phyloP scores from a whole-genome alignment of 2,888 invertebrate genomes.

The Xestia rhomboidea region DNA sequence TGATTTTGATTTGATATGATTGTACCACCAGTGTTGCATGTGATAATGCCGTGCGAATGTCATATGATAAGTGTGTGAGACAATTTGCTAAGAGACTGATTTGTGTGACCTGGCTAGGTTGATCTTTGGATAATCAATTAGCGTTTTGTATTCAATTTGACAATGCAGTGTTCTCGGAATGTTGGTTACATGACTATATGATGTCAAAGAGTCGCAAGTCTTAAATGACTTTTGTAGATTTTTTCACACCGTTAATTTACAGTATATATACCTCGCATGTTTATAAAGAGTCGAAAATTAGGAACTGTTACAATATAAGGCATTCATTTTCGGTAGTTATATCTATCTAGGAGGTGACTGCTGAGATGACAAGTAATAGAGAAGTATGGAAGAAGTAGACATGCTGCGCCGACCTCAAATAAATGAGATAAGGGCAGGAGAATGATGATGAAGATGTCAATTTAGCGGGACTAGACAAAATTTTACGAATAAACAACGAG shows the following conservation, averaged over 20 bases:
- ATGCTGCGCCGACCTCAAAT: no score
- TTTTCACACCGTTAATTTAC: neutral
- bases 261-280: neutral
- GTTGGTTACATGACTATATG: neutral
- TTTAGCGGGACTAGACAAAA: neutral
- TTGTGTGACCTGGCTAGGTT: neutral
- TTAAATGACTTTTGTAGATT: neutral
- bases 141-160: neutral
- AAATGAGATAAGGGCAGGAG: no score
- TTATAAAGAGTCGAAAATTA: neutral
- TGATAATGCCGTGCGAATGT: constrained; percentile 17
- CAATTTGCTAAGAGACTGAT: neutral
- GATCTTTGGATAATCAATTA: neutral
- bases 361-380: no score
- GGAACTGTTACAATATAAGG: neutral
- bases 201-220: no score
- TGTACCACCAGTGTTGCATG: constrained; percentile 22
- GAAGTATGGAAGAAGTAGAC: no score
- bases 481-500: neutral
- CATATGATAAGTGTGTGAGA: constrained; percentile 8
- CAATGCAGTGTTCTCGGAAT: neutral
- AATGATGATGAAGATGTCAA: no score
- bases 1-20: constrained; percentile 45
- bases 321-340: neutral
- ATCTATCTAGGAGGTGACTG: no score